These are phyloP conservation scores for Sander lucioperca DNA, from an alignment of 2,113 vertebrate genomes.

Conservation along the genomic window DNA sequence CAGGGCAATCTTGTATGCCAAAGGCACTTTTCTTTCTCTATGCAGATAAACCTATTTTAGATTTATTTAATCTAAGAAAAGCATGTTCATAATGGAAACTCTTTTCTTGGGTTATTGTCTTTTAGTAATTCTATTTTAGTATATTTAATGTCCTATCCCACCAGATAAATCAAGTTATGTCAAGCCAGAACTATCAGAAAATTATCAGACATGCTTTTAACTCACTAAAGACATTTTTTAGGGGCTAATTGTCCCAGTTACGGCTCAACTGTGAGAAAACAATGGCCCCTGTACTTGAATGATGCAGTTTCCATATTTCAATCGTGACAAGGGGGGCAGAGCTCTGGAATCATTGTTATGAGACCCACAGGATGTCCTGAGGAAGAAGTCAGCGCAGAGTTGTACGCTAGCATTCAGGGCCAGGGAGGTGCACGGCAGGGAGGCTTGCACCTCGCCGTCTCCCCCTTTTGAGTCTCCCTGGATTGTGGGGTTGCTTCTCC, in stretches of 20 bases:
- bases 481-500: conserved; percentile 25
- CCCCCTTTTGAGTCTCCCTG: conserved; percentile 51
- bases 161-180: not conserved
- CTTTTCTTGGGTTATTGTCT: not conserved
- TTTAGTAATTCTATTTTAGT: not conserved
- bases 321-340: conserved; percentile 75
- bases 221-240: conserved; percentile 38
- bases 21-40: conserved; percentile 7
- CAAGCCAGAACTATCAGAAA: not conserved
- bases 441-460: conserved; percentile 54
- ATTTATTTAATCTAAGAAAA: conserved; percentile 14
- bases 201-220: not conserved
- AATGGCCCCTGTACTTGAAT: conserved; percentile 67
- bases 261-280: conserved; percentile 58
- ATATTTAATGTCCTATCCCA: not conserved
- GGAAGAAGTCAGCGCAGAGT: conserved; percentile 86
- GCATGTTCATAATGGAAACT: not conserved
- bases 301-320: conserved; percentile 86
- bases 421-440: conserved; percentile 63
- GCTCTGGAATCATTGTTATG: conserved; percentile 85
- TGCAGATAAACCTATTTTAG: not conserved
- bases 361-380: conserved; percentile 97
- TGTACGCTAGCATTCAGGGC: conserved; percentile 66
- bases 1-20: conserved; percentile 23
- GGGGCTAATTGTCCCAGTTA: conserved; percentile 37